These are phyloP conservation scores for Platichthys stellatus DNA, from an alignment of 2,113 vertebrate genomes.

Conservation along the genomic window DNA sequence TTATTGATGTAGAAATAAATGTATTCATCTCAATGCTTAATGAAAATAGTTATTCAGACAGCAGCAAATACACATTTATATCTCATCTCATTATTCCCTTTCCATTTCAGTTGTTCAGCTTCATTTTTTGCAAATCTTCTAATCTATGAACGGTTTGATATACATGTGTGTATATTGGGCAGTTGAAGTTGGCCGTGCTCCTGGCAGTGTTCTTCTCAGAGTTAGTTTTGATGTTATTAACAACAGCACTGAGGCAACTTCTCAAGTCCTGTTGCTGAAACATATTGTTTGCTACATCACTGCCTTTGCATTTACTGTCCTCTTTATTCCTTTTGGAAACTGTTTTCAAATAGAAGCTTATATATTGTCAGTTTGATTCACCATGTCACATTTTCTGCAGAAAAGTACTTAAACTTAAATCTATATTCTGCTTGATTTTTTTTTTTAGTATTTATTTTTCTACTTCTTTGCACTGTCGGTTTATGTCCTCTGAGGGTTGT, in stretches of 20 bases:
- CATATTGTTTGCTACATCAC: not conserved
- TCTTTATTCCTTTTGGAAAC: not conserved
- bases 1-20: conserved; percentile 74
- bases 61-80: conserved; percentile 41
- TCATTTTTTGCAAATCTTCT: conserved; percentile 22
- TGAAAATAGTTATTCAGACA: conserved; percentile 53
- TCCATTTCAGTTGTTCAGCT: conserved; percentile 25
- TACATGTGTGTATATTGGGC: conserved; percentile 11
- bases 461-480: conserved; percentile 47
- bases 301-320: conserved; percentile 11
- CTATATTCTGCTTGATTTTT: conserved; percentile 43
- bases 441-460: conserved; percentile 69
- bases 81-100: conserved; percentile 16
- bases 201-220: not conserved
- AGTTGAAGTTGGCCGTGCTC: not conserved
- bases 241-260: conserved; percentile 19
- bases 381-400: conserved; percentile 21
- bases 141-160: conserved; percentile 11
- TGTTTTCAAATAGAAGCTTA: not conserved
- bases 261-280: conserved; percentile 1
- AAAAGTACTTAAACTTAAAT: conserved; percentile 33
- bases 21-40: conserved; percentile 67
- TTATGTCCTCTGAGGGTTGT: conserved; percentile 29
- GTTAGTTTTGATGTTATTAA: conserved; percentile 9
- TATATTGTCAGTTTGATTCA: conserved; percentile 10